These are phyloP conservation scores for Ictidomys tridecemlineatus DNA, from an alignment of 2,113 vertebrate species.

Conservation along the genomic window DNA sequence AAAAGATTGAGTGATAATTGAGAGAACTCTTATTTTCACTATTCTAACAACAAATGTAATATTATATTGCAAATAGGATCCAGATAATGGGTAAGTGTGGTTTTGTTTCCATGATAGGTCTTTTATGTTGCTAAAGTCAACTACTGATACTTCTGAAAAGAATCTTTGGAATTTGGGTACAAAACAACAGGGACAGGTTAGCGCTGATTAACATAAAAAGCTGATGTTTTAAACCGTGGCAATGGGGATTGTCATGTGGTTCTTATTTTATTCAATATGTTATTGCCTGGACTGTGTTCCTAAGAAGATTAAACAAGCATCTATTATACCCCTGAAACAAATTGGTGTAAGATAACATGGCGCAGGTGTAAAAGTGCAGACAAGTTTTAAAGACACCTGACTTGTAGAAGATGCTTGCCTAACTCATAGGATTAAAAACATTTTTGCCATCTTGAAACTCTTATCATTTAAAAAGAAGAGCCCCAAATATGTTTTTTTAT, in stretches of 20 bases:
- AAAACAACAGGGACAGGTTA: background rate
- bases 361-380: background rate
- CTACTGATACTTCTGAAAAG: background rate
- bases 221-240: background rate
- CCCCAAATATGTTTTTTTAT: background rate
- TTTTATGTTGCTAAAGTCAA: constrained; percentile 12
- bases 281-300: background rate
- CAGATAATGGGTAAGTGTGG: background rate
- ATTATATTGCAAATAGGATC: background rate
- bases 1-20: background rate
- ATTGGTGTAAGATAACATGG: background rate
- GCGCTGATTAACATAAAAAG: background rate
- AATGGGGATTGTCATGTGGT: background rate
- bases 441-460: background rate
- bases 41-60: background rate
- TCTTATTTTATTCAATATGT: background rate
- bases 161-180: background rate
- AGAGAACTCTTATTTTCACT: background rate
- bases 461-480: background rate
- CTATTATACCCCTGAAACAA: background rate
- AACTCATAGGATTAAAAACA: background rate
- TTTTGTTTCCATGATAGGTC: constrained; percentile 31
- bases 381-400: background rate
- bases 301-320: background rate
- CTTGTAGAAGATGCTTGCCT: background rate